These are phyloP conservation scores for Sebastes iracundus DNA, from an alignment of 2,797 vertebrate species.

Conservation along the genomic window DNA sequence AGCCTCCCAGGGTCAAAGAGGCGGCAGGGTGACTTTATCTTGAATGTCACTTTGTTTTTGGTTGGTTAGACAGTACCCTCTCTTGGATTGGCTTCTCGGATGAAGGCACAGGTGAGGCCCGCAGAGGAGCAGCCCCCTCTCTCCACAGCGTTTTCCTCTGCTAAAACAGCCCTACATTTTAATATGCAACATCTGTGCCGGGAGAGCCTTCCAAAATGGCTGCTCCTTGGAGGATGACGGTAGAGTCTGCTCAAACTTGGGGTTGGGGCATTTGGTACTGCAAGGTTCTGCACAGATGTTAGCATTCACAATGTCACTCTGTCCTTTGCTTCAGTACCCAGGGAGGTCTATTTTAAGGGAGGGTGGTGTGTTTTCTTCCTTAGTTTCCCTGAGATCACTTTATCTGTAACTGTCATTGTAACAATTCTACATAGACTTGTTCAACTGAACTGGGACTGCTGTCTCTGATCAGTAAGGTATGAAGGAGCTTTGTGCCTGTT, in stretches of 20 bases:
- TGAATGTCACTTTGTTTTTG: conserved; percentile 89
- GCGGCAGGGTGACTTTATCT: conserved; percentile 85
- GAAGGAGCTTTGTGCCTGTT: conserved; percentile 55
- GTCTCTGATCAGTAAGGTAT: conserved; percentile 65
- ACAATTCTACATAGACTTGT: conserved; percentile 60
- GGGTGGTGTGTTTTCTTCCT: conserved; percentile 75
- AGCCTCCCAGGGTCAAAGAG: conserved; percentile 77
- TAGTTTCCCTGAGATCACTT: conserved; percentile 77
- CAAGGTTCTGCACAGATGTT: conserved; percentile 88
- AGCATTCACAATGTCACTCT: conserved; percentile 86
- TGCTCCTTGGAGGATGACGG: conserved; percentile 87
- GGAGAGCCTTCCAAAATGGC: conserved; percentile 88
- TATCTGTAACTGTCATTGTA: conserved; percentile 74
- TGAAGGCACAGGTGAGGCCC: conserved; percentile 88
- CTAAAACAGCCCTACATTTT: conserved; percentile 86
- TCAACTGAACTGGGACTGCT: conserved; percentile 46
- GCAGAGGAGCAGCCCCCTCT: conserved; percentile 75
- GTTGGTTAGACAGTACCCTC: conserved; percentile 85
- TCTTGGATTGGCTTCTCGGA: conserved; percentile 86
- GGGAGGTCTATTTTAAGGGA: conserved; percentile 84
- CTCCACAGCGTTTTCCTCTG: conserved; percentile 70
- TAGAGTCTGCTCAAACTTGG: conserved; percentile 86
- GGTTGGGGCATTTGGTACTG: conserved; percentile 84
- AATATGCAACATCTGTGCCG: conserved; percentile 90
- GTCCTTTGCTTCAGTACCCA: conserved; percentile 83